Evolutionary conservation across 2,888 invertebrate species (phyloP), one percentile per base, ranked within the genome.

Genomic region (Pantelozetes paolii): DNA sequence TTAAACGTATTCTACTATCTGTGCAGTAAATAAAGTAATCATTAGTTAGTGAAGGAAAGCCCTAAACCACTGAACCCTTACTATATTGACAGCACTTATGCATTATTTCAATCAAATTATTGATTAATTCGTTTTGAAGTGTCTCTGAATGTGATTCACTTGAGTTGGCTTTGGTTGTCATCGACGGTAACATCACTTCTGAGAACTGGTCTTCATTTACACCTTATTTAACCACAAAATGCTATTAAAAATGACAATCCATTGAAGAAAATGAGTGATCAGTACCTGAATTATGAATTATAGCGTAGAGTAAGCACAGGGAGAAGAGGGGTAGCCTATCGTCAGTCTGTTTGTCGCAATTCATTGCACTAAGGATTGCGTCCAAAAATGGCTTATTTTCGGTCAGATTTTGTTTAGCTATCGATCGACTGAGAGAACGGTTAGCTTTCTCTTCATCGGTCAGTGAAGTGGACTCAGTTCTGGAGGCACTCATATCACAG

Each of bases 251-350:
- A 18, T 50, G n/a, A 9, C 20, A 20, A 50, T 9, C 18, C 20
- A 62, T 57, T 32, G 32, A 32, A n/a, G 32, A n/a, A 18, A 1
- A 59, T 28, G n/a, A 48, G 48, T 20, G 8, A 59, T 83, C 83
- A 67, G 20, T 84, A 96, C 98, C 96, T 88, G 88, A 87, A 84
- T 98, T 99, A 82, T 91, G 91, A 76, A 91, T 91, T 83, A 98
- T 87, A 18, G 97, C 94, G 82, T 94, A 95, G 54, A 98, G 86
- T 75, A 98, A 85, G 83, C 95, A 93, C 20, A 98, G 85, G 3
- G 91, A 90, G 82, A 97, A 92, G 75, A 99, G 85, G 8, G 96
- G 90, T 64, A 91, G 88, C 81, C 98, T 97, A 85, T 99, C 98
- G 83, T 96, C 96, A n/a, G 23, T 45, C 67, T 71, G 62, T 81